Evolutionary conservation across 2,113 vertebrate species (phyloP), one percentile per base, ranked within the genome.

Genomic region (Neopipo cinnamomea): DNA sequence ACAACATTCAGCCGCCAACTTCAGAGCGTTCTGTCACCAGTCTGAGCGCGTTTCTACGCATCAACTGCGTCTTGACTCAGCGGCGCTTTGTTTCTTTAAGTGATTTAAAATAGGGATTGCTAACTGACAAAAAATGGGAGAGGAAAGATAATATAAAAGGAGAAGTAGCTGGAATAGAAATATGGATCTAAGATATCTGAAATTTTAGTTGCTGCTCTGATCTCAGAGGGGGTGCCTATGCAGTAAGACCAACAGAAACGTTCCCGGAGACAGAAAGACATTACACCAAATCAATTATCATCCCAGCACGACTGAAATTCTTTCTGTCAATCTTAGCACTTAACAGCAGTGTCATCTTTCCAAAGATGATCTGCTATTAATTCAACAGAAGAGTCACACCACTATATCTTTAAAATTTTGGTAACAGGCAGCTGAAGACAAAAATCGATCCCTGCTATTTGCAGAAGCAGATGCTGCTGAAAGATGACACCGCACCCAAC

Each of bases 381-480:
- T 89, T 91, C 61, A 82, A 66, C 67, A 41, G 41, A 79, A 80
- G 63, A 77, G 61, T 68, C 87, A 76, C 49, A 21, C 31, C 1
- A 6, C 41, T 81, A 1, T 25, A 53, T 55, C 72, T 93, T 91
- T 75, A 94, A 82, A 53, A 68, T 72, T 93, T 86, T 59, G 82
- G 2, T 95, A 93, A 49, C 62, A 82, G 80, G 88, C 76, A 76
- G 80, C 70, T 9, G 13, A 95, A 95, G 93, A 78, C 76, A 81
- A 89, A 92, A 93, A 91, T 95, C 47, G 9, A 97, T 92, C 74
- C 3, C 62, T 70, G 91, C 86, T 92, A 92, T 94, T 92, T 95
- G 76, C 73, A 86, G 92, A 30, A 76, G 74, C 79, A 80, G 86
- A 58, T 53, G 35, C 88, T 72, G 88, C 85, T 89, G 88, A 52